Conservation (phyloP, 2,113 vertebrate genomes). For the Ciconia maguari region DNA sequence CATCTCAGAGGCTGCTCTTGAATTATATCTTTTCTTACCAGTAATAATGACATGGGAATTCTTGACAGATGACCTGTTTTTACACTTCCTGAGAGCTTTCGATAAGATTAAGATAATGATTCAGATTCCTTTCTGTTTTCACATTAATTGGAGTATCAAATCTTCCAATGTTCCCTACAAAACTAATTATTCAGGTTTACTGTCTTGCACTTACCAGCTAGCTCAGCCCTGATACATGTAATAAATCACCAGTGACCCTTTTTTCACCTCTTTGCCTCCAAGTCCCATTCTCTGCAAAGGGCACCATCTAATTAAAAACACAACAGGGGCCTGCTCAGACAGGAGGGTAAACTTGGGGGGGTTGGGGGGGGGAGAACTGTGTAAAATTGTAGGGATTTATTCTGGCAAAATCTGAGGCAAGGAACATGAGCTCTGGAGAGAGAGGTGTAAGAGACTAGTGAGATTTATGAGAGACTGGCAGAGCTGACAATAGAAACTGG, state of each 20-base stretch:
- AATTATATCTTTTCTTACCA: neutral
- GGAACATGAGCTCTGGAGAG: neutral
- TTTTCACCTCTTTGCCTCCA: conserved; percentile 12
- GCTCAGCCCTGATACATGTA: neutral
- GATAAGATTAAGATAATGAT: neutral
- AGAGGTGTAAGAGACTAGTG: neutral
- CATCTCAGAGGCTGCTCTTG: neutral
- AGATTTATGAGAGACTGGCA: conserved; percentile 4
- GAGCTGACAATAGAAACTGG: neutral
- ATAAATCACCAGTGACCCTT: conserved; percentile 21
- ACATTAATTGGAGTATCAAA: neutral
- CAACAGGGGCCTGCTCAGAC: neutral
- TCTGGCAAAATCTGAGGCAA: neutral
- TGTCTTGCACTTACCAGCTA: neutral
- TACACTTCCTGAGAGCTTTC: neutral
- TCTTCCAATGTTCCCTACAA: neutral
- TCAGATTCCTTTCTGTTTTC: neutral
- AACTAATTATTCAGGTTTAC: conserved; percentile 6
- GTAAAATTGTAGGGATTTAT: neutral
- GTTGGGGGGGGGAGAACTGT: neutral
- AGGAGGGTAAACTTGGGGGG: neutral
- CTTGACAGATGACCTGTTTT: neutral
- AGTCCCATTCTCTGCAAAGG: neutral
- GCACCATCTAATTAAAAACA: conserved; percentile 14
- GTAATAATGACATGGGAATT: neutral